Evolutionary conservation across 2,888 invertebrate genomes (phyloP).

Genomic region (Gastracanthus pulcherrimus): DNA sequence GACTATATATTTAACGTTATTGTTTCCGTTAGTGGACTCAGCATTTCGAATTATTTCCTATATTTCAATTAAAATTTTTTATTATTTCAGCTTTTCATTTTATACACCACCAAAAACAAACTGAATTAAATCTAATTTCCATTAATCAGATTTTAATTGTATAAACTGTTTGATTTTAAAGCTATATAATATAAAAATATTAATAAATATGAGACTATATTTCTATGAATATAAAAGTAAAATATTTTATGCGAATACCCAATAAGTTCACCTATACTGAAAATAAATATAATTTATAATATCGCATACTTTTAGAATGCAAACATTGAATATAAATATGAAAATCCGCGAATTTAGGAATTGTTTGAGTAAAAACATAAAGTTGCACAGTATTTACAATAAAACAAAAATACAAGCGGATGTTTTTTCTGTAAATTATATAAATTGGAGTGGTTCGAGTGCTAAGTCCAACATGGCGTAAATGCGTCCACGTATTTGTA

Average conservation of each 20-base stretch:
- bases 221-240: background rate
- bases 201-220: no score
- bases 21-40: conserved; percentile 29
- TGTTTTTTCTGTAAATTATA: conserved; percentile 29
- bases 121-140: background rate
- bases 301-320: conserved; percentile 6
- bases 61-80: background rate
- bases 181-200: no score
- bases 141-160: background rate
- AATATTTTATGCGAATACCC: background rate
- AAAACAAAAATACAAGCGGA: no score
- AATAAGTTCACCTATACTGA: background rate
- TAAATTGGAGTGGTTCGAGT: conserved; percentile 12
- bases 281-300: background rate
- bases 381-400: background rate
- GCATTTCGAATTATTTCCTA: conserved; percentile 30
- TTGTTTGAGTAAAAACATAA: background rate
- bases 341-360: background rate
- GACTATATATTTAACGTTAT: conserved; percentile 8
- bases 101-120: background rate
- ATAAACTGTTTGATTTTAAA: no score
- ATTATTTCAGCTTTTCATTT: background rate
- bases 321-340: background rate
- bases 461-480: conserved; percentile 30
- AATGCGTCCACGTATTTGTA: conserved; percentile 29